Evolutionary conservation across 2,888 invertebrate species (phyloP).

Genomic region (Vesta saturnalis): DNA sequence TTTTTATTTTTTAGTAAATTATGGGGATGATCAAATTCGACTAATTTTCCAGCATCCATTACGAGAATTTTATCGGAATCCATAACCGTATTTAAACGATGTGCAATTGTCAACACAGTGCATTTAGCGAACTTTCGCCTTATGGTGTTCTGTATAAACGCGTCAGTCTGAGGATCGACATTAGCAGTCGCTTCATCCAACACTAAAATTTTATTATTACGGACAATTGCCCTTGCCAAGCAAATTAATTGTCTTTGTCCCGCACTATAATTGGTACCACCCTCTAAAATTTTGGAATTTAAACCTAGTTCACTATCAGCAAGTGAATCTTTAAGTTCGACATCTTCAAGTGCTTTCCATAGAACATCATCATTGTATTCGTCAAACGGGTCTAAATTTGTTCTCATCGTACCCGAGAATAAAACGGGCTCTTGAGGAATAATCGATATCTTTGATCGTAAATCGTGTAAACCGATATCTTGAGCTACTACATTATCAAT

Average conservation of each 20-base stretch:
- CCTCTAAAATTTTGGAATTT: constrained; percentile 78
- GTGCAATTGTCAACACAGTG: constrained; percentile 85
- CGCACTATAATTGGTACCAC: constrained; percentile 61
- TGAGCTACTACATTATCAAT: constrained; percentile 70
- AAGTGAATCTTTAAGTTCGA: constrained; percentile 73
- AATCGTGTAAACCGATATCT: constrained; percentile 63
- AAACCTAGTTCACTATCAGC: constrained; percentile 71
- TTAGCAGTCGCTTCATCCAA: constrained; percentile 83
- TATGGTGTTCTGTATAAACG: constrained; percentile 79
- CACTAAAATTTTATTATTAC: constrained; percentile 58
- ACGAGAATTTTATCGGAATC: constrained; percentile 84
- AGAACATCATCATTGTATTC: constrained; percentile 80
- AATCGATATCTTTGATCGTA: constrained; percentile 66
- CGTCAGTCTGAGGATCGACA: constrained; percentile 81
- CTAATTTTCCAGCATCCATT: constrained; percentile 79
- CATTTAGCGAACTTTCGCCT: constrained; percentile 77
- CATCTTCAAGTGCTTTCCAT: constrained; percentile 87
- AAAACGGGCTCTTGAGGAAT: constrained; percentile 72
- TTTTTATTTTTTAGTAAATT: constrained; percentile 66
- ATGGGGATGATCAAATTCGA: constrained; percentile 81
- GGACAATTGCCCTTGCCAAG: constrained; percentile 68
- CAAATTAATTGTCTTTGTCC: constrained; percentile 74
- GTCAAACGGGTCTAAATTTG: constrained; percentile 90
- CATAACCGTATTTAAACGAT: constrained; percentile 85
- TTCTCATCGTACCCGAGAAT: constrained; percentile 87